Evolutionary conservation across 2,797 vertebrate species (phyloP).

Genomic region (Chromobotia macracanthus): DNA sequence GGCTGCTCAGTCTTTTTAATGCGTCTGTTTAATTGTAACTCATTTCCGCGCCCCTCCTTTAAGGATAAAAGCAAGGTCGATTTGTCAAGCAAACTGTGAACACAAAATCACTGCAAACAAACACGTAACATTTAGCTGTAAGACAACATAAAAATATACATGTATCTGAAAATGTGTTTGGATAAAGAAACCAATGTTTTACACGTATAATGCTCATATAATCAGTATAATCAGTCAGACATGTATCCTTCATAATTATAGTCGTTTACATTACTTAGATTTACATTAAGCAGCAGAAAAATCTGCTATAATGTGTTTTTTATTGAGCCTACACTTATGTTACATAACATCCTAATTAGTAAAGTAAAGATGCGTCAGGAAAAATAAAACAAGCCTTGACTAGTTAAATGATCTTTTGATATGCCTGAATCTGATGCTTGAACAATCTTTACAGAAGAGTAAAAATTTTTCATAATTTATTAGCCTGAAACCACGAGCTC

Average conservation of each 20-base stretch:
- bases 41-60: conserved; percentile 53
- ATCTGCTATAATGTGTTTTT: not conserved
- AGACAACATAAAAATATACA: no score
- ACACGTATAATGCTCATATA: no score
- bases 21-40: conserved; percentile 68
- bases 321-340: not conserved
- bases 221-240: no score
- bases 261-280: not conserved
- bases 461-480: conserved; percentile 65
- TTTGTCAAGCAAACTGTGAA: conserved; percentile 32
- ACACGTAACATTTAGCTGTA: not conserved
- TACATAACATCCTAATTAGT: not conserved
- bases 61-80: conserved; percentile 57
- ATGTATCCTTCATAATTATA: not conserved
- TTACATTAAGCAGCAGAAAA: not conserved
- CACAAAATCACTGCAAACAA: conserved; percentile 9
- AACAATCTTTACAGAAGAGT: conserved; percentile 38
- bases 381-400: conserved; percentile 4
- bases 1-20: conserved; percentile 68
- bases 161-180: not conserved
- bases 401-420: conserved; percentile 24
- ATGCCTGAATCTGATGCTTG: conserved; percentile 27
- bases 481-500: conserved; percentile 56
- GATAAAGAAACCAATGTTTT: not conserved
- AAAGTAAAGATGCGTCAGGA: not conserved